phyloP scores from a whole-genome alignment of 2,888 invertebrate species.

The Tetragnatha montana region DNA sequence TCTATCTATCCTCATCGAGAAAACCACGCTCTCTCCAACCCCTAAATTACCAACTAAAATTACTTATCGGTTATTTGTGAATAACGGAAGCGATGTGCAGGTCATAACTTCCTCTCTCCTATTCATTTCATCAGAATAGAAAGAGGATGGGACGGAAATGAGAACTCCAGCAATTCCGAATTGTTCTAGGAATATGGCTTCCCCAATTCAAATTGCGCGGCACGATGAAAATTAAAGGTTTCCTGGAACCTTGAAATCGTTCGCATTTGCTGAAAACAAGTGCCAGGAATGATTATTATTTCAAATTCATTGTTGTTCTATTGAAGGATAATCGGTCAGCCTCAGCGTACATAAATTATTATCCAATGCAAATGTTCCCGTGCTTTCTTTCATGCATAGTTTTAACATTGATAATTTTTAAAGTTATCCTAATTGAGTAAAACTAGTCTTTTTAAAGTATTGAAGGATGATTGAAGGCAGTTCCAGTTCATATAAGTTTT shows the following conservation, averaged over 20 bases:
- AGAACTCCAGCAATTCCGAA: slow-evolving; percentile 27
- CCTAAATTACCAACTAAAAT: neutral
- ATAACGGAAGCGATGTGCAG: neutral
- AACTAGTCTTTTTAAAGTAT: too few species aligned
- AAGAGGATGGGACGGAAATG: slow-evolving; percentile 5
- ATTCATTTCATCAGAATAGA: neutral
- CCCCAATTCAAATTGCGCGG: neutral
- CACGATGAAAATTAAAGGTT: slow-evolving; percentile 15
- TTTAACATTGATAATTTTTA: too few species aligned
- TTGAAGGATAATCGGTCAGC: neutral
- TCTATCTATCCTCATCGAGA: neutral
- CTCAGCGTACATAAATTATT: neutral
- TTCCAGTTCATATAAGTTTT: too few species aligned
- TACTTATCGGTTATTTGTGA: too few species aligned
- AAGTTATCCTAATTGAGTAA: too few species aligned
- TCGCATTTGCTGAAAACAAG: slow-evolving; percentile 12
- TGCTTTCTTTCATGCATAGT: too few species aligned
- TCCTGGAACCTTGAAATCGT: slow-evolving; percentile 3
- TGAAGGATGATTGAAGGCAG: too few species aligned
- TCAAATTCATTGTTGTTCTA: neutral
- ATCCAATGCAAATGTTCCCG: too few species aligned
- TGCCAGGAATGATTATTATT: slow-evolving; percentile 13
- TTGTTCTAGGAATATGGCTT: slow-evolving; percentile 1
- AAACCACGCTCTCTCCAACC: neutral
- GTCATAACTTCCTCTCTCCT: neutral